Percentiles rank a stretch among this genome's conserved stretches.
phyloP scores from a whole-genome alignment of 2,797 vertebrate genomes.

The Acrossocheilus fasciatus region DNA sequence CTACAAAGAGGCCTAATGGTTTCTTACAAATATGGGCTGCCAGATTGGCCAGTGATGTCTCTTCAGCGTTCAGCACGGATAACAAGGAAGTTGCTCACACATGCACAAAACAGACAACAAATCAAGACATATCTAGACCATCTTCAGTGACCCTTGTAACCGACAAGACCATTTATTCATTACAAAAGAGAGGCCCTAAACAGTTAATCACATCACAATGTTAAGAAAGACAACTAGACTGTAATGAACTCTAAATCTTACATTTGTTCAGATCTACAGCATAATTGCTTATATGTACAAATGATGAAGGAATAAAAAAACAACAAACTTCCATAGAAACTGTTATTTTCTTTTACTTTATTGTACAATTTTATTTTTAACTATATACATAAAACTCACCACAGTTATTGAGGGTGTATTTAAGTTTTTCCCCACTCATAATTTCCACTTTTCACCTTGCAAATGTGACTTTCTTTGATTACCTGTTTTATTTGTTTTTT shows the following conservation, averaged over 20 bases:
- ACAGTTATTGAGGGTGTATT: background rate
- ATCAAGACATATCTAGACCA: constrained; percentile 68
- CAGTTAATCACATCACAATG: background rate
- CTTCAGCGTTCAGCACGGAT: constrained; percentile 40
- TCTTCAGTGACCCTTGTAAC: constrained; percentile 8
- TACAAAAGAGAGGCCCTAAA: background rate
- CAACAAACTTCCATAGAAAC: background rate
- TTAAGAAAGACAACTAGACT: background rate
- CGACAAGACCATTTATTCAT: background rate
- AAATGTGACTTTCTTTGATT: background rate
- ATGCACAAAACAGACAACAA: constrained; percentile 63
- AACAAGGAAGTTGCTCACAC: constrained; percentile 66
- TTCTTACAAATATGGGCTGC: constrained; percentile 34
- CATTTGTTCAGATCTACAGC: background rate
- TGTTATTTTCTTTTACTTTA: too few species aligned
- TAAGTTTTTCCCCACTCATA: background rate
- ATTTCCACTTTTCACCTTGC: background rate
- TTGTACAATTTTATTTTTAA: background rate
- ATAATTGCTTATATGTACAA: background rate
- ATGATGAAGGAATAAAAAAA: background rate
- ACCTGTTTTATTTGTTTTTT: background rate
- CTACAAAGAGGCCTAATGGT: constrained; percentile 60
- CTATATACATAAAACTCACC: background rate
- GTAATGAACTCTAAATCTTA: background rate
- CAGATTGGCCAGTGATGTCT: constrained; percentile 55